These are phyloP conservation scores for Leptocoma aspasia DNA, from an alignment of 2,113 vertebrate species.

Conservation along the genomic window DNA sequence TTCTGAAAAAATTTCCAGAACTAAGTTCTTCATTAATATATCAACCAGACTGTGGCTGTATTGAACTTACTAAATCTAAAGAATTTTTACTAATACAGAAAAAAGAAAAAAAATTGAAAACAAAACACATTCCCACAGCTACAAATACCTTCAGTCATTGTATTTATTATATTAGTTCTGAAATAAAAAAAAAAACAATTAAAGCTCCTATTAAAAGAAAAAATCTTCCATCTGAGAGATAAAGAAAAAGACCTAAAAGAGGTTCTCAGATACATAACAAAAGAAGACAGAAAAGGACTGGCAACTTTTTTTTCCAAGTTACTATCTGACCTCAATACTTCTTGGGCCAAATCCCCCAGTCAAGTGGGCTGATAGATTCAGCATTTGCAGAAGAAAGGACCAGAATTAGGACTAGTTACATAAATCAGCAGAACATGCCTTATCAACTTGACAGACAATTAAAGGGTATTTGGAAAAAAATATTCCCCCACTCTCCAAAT, in stretches of 20 bases:
- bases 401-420: background rate
- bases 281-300: background rate
- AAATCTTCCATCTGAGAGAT: background rate
- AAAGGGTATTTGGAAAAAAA: background rate
- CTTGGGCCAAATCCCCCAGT: background rate
- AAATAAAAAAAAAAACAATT: background rate
- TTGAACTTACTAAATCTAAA: background rate
- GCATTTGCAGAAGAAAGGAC: background rate
- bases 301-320: background rate
- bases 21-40: background rate
- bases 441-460: background rate
- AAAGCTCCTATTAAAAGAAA: background rate
- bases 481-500: background rate
- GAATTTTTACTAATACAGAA: background rate
- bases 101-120: background rate
- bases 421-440: background rate
- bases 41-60: background rate
- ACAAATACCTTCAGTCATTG: background rate
- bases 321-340: background rate
- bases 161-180: background rate
- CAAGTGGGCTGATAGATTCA: background rate
- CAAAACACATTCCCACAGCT: background rate
- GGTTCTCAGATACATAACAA: background rate
- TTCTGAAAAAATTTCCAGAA: background rate
- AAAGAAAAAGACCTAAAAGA: background rate